Base-by-base conservation (phyloP, 2,888 invertebrate genomes). In the Portevinia maculata region DNA sequence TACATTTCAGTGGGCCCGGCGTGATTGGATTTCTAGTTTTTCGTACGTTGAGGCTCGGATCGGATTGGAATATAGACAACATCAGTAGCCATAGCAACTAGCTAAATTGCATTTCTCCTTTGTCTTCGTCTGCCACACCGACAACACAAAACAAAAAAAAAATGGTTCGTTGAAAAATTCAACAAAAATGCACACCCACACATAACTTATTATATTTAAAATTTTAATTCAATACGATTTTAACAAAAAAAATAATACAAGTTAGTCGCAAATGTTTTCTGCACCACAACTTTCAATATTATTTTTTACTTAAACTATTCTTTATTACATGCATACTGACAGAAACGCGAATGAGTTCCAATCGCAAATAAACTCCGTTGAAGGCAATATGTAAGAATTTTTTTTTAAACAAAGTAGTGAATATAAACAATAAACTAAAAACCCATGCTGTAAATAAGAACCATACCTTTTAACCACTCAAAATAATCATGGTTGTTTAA, bases 301-400 rank as follows among this genome's bases (percentile, higher is more conserved):
- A n/a, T 59, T 15, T 28, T 28, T 69, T 59, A 13, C 59, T 48
- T 60, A 41, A 9, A 52, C 64, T 37, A 70, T 48, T 76, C 44
- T 70, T 65, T 81, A 75, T 81, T 71, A 76, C 81, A 81, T 81
- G 81, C 81, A 76, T 52, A 70, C 65, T 60, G 70, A 81, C 69
- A 84, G 79, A 81, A 83, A 70, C 71, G 65, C 65, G 48, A 83
- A 78, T 69, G 83, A 83, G 67, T 78, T 73, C 30, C 78, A 78
- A 59, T 83, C 78, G 71, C 83, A 83, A 78, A 85, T 84, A 73
- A 85, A 70, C 84, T 86, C 86, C 78, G 79, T 85, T 76, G 85
- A 86, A 85, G 86, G 84, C 70, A 85, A 85, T 83, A 81, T 75
- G 86, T 86, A 86, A 86, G 86, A 64, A 28, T 67, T 50, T 48